These are phyloP conservation scores for Lates japonicus DNA, from an alignment of 2,797 vertebrate genomes.

Conservation along the genomic window DNA sequence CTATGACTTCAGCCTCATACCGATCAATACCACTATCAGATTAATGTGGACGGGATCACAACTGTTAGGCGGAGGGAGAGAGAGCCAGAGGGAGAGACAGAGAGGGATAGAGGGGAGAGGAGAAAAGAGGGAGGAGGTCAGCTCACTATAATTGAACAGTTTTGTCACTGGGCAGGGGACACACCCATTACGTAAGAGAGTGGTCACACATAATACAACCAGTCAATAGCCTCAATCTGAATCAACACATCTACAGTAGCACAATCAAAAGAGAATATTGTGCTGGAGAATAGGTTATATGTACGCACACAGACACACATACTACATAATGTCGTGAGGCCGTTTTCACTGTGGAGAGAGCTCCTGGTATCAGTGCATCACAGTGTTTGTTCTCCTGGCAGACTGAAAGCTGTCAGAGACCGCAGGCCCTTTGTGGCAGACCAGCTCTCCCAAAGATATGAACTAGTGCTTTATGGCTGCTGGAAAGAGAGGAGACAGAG, in stretches of 20 bases:
- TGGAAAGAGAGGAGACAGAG: slow-evolving; percentile 47
- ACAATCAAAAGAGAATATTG: slow-evolving; percentile 32
- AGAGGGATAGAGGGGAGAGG: slow-evolving; percentile 4
- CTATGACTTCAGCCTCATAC: slow-evolving; percentile 7
- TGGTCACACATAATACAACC: slow-evolving; percentile 45
- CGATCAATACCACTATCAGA: slow-evolving; percentile 26
- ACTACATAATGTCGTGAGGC: slow-evolving; percentile 22
- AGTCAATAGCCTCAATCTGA: slow-evolving; percentile 53
- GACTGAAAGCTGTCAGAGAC: slow-evolving; percentile 45
- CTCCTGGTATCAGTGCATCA: slow-evolving; percentile 53
- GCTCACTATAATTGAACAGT: slow-evolving; percentile 48
- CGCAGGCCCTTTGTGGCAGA: slow-evolving; percentile 53
- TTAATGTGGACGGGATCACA: slow-evolving; percentile 26
- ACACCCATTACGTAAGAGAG: slow-evolving; percentile 67
- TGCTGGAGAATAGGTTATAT: slow-evolving; percentile 4
- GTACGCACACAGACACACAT: slow-evolving; percentile 1
- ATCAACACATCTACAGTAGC: slow-evolving; percentile 36
- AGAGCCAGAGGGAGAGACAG: slow-evolving; percentile 10
- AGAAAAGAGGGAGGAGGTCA: slow-evolving; percentile 44
- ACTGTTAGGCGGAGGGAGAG: slow-evolving; percentile 16
- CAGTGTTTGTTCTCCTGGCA: slow-evolving; percentile 55
- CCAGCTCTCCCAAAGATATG: slow-evolving; percentile 42
- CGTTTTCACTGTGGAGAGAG: slow-evolving; percentile 19
- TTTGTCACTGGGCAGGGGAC: slow-evolving; percentile 57
- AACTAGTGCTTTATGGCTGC: slow-evolving; percentile 49